These are phyloP conservation scores for Rhopilema esculentum DNA, from an alignment of 30 jellyfish, hydroid and myxozoan genomes.

Conservation along the genomic window DNA sequence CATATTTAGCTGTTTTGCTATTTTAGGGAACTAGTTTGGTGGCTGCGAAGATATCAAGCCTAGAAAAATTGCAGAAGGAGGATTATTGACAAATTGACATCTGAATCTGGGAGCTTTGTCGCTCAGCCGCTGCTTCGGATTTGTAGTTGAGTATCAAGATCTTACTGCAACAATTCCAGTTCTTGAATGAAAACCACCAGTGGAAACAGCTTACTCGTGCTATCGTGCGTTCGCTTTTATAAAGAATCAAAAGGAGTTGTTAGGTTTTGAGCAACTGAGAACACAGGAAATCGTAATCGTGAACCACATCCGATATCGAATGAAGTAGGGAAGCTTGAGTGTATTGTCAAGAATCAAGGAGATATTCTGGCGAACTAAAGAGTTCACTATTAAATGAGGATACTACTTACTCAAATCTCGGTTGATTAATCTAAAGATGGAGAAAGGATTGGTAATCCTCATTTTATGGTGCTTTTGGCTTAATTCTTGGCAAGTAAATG, in stretches of 20 bases:
- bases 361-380: no score
- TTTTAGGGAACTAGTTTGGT: neutral
- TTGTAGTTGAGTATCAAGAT: neutral
- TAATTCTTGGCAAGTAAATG: constrained; percentile 14
- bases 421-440: neutral
- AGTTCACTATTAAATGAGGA: neutral
- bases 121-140: neutral
- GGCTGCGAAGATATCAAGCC: neutral
- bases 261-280: constrained; percentile 5
- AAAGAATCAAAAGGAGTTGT: neutral
- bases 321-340: neutral
- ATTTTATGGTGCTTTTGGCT: neutral
- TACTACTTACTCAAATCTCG: neutral
- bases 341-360: neutral
- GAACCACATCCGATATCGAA: constrained; percentile 39
- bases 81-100: neutral
- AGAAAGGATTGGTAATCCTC: neutral
- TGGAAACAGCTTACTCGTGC: constrained; percentile 12
- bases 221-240: constrained; percentile 24
- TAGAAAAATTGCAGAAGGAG: neutral
- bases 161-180: neutral
- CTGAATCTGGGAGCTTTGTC: neutral
- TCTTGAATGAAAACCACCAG: neutral
- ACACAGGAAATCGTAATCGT: constrained; percentile 52
- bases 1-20: neutral